phyloP scores from a whole-genome alignment of 2,797 vertebrate species.

The Tarsius wallacei region DNA sequence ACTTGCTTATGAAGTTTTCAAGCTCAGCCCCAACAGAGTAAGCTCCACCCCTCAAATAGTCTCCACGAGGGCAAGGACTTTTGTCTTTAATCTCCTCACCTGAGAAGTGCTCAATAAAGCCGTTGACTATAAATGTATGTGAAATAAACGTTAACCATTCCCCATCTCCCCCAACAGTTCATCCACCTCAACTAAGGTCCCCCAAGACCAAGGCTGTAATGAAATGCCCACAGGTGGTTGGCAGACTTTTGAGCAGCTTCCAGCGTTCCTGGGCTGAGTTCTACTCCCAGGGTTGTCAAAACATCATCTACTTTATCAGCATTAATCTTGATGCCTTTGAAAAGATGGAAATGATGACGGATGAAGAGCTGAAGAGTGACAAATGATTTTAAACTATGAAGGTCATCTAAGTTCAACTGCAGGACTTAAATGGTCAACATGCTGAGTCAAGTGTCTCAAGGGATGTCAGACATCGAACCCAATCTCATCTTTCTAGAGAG shows the following conservation, averaged over 20 bases:
- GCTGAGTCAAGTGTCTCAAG: background rate
- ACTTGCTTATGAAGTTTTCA: slow-evolving; percentile 50
- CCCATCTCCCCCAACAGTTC: background rate
- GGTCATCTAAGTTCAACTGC: background rate
- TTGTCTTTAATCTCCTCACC: slow-evolving; percentile 9
- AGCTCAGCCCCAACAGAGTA: background rate
- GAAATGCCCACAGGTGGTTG: slow-evolving; percentile 77
- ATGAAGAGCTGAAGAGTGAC: background rate
- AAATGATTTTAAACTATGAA: background rate
- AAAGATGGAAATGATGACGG: slow-evolving; percentile 46
- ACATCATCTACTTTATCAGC: background rate
- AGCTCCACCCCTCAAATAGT: background rate
- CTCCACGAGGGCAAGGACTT: background rate
- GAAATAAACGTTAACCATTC: background rate
- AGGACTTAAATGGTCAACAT: slow-evolving; percentile 5
- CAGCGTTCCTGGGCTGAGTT: slow-evolving; percentile 65
- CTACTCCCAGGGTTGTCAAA: slow-evolving; percentile 70
- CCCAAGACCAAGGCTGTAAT: background rate
- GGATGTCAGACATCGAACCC: background rate
- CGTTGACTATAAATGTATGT: background rate
- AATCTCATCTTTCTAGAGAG: slow-evolving; percentile 17
- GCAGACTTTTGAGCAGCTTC: slow-evolving; percentile 58
- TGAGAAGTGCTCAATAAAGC: background rate
- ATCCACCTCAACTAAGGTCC: background rate
- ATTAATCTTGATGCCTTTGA: slow-evolving; percentile 71